A percentile compares a stretch with the other conserved stretches of the same genome.
phyloP scores from a whole-genome alignment of 2,888 invertebrate species.

The Stenolophus ochropezus region DNA sequence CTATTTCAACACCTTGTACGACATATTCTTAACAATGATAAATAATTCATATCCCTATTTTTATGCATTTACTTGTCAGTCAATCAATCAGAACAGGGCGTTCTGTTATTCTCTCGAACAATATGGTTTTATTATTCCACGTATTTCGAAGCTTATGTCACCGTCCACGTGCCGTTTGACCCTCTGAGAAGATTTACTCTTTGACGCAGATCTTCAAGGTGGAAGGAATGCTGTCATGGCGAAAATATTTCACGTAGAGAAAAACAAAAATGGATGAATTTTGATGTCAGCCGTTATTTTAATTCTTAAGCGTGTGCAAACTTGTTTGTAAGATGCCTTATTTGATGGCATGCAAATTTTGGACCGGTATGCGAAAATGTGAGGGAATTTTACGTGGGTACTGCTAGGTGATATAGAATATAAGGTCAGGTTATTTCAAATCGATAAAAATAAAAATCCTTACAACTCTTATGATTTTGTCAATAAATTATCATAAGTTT shows the following conservation, averaged over 20 bases:
- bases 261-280: conserved; percentile 3
- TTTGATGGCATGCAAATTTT: not conserved
- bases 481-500: too few relatives aligned
- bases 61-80: not conserved
- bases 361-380: not conserved
- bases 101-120: not conserved
- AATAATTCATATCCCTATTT: conserved; percentile 10
- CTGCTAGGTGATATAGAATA: too few relatives aligned
- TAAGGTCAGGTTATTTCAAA: too few relatives aligned
- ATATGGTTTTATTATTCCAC: not conserved
- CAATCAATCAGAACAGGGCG: not conserved
- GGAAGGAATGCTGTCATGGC: not conserved
- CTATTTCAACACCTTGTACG: conserved; percentile 4
- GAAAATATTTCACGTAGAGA: conserved; percentile 5
- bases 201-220: not conserved
- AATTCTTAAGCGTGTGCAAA: conserved; percentile 11
- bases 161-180: not conserved
- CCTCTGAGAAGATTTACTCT: not conserved
- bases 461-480: too few relatives aligned
- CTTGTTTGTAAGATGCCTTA: not conserved
- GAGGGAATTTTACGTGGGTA: not conserved
- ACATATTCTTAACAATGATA: not conserved
- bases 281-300: conserved; percentile 33
- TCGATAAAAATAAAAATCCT: too few relatives aligned
- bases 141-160: conserved; percentile 13